A percentile compares a stretch with the other conserved stretches of the same genome.
These are phyloP conservation scores for Atractosteus spatula DNA, from an alignment of 2,113 vertebrate species.

Conservation along the genomic window DNA sequence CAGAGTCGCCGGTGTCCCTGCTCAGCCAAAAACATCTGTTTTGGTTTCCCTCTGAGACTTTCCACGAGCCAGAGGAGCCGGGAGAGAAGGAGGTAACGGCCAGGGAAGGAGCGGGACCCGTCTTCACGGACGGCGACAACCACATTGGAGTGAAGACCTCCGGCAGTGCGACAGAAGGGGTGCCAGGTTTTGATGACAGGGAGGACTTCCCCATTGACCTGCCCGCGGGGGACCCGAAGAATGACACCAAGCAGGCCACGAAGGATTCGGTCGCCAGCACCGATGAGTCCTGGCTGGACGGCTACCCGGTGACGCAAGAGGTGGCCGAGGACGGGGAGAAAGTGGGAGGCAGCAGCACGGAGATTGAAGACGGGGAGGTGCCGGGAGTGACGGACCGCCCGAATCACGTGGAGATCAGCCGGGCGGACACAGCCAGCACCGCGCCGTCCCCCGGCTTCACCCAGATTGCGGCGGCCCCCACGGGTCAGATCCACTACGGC, in stretches of 20 bases:
- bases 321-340: slow-evolving; percentile 53
- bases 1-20: slow-evolving; percentile 70
- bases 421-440: slow-evolving; percentile 4
- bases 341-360: slow-evolving; percentile 54
- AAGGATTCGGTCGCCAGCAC: slow-evolving; percentile 57
- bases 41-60: slow-evolving; percentile 80
- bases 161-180: slow-evolving; percentile 46
- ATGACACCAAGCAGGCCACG: slow-evolving; percentile 47
- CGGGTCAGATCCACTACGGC: slow-evolving; percentile 26
- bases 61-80: slow-evolving; percentile 58
- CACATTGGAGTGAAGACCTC: slow-evolving; percentile 53
- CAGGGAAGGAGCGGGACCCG: slow-evolving; percentile 44
- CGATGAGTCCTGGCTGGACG: slow-evolving; percentile 83
- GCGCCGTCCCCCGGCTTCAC: slow-evolving; percentile 42
- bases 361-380: slow-evolving; percentile 40
- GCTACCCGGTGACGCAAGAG: slow-evolving; percentile 76
- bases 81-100: slow-evolving; percentile 43
- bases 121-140: slow-evolving; percentile 52
- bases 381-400: slow-evolving; percentile 49
- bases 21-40: slow-evolving; percentile 82
- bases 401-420: slow-evolving; percentile 56
- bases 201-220: slow-evolving; percentile 46
- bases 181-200: slow-evolving; percentile 35
- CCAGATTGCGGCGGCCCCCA: slow-evolving; percentile 32
- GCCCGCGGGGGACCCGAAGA: slow-evolving; percentile 46